Evolutionary conservation across 1,140 invertebrate genomes (phyloP).

Genomic region (Triops cancriformis): DNA sequence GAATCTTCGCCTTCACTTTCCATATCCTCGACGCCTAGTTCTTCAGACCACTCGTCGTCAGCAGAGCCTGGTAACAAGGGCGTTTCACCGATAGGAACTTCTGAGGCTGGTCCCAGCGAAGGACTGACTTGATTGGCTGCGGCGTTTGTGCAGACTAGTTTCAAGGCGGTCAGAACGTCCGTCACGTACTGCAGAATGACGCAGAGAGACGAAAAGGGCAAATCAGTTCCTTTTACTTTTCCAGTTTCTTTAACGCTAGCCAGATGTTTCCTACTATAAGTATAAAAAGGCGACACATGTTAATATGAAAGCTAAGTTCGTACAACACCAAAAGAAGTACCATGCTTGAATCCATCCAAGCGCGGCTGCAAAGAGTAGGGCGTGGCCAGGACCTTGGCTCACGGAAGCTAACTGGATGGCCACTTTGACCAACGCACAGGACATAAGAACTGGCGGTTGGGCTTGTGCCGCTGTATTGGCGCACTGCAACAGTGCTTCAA

Average conservation of each 20-base stretch:
- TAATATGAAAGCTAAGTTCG: not conserved
- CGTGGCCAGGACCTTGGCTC: conserved; percentile 63
- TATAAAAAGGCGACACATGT: not conserved
- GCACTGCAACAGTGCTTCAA: conserved; percentile 19
- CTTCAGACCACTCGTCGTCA: conserved; percentile 73
- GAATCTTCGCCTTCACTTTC: conserved; percentile 88
- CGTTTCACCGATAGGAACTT: conserved; percentile 20
- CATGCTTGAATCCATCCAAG: conserved; percentile 60
- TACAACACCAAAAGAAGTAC: conserved; percentile 34
- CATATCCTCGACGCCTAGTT: conserved; percentile 68
- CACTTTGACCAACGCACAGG: conserved; percentile 66
- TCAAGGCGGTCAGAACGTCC: conserved; percentile 55
- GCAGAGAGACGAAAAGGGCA: conserved; percentile 53
- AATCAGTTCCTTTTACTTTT: not conserved
- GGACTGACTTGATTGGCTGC: conserved; percentile 31
- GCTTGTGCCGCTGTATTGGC: not conserved
- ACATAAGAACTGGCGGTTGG: not conserved
- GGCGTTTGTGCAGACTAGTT: conserved; percentile 38
- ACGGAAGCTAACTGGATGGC: conserved; percentile 72
- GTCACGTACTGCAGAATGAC: conserved; percentile 66
- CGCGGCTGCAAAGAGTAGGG: conserved; percentile 66
- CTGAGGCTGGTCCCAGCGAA: not conserved
- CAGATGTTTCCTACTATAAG: not conserved
- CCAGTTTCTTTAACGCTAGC: not conserved
- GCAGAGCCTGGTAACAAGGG: conserved; percentile 52